Percentiles rank a stretch among this genome's conserved stretches.
phyloP scores from a whole-genome alignment of 2,888 invertebrate genomes.

The Mimumesa dahlbomi region DNA sequence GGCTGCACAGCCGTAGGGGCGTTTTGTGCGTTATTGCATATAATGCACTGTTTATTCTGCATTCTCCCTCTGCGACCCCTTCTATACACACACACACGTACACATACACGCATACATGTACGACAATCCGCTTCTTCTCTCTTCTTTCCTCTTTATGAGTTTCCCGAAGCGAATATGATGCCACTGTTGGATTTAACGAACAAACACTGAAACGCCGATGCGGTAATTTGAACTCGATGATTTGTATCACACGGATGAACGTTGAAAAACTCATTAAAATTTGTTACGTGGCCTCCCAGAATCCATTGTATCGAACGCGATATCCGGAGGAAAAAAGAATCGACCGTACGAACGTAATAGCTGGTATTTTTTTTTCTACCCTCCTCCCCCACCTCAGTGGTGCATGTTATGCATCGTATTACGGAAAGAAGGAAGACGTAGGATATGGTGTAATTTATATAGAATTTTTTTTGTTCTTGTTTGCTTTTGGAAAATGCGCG shows the following conservation, averaged over 20 bases:
- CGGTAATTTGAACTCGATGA: neutral
- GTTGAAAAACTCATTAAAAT: neutral
- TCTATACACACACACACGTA: conserved; percentile 8
- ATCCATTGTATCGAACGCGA: too few species aligned
- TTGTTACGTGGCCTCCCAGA: too few species aligned
- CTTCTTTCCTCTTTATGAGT: conserved; percentile 40
- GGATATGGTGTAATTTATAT: too few species aligned
- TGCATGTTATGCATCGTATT: too few species aligned
- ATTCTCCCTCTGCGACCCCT: conserved; percentile 41
- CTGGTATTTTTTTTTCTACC: too few species aligned
- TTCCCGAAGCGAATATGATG: conserved; percentile 1
- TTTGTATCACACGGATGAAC: neutral
- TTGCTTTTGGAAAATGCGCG: too few species aligned
- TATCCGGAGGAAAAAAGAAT: too few species aligned
- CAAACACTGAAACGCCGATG: neutral
- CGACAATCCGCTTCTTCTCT: conserved; percentile 61
- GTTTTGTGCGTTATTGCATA: conserved; percentile 72
- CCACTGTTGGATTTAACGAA: neutral
- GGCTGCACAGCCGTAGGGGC: conserved; percentile 61
- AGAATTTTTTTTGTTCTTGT: too few species aligned
- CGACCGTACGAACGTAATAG: too few species aligned
- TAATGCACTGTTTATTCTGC: conserved; percentile 71
- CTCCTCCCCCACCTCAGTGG: too few species aligned
- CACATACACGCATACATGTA: conserved; percentile 25
- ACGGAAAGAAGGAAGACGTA: too few species aligned